Conservation (phyloP, 2,113 vertebrate species). For the Hassar affinis region DNA sequence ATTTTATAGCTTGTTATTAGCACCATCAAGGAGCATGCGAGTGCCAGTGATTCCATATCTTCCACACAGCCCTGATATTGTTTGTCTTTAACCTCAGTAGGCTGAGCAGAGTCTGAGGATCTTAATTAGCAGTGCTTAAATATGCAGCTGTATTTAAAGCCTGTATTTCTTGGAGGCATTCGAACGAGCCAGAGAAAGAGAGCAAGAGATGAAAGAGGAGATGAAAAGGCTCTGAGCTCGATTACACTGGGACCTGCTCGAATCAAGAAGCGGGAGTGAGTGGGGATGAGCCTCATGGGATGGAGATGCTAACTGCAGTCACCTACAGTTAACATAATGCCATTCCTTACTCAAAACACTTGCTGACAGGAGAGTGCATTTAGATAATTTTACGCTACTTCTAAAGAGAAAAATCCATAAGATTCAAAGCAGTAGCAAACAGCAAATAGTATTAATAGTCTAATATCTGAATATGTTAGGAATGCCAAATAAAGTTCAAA, state of each 20-base stretch:
- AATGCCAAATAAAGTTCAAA: too few relatives aligned
- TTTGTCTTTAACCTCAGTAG: conserved; percentile 50
- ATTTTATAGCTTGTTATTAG: not conserved
- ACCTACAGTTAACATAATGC: not conserved
- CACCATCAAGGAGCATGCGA: not conserved
- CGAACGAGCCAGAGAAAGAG: conserved; percentile 4
- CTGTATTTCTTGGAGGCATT: conserved; percentile 38
- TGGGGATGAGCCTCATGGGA: conserved; percentile 2
- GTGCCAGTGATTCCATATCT: not conserved
- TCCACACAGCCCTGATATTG: not conserved
- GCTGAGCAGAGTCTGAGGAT: conserved; percentile 55
- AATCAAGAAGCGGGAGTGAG: not conserved
- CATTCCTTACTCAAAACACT: not conserved
- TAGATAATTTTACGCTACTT: not conserved
- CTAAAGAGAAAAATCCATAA: not conserved
- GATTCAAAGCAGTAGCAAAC: too few relatives aligned
- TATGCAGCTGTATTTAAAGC: conserved; percentile 66
- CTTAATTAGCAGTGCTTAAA: conserved; percentile 71
- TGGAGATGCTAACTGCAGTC: not conserved
- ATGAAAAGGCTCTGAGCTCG: conserved; percentile 12
- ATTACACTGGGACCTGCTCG: not conserved
- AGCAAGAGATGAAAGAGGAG: conserved; percentile 1
- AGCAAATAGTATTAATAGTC: too few relatives aligned
- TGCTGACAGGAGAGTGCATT: not conserved
- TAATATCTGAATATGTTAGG: too few relatives aligned